Conservation (phyloP, 2,113 vertebrate species). For the Rostratula benghalensis region DNA sequence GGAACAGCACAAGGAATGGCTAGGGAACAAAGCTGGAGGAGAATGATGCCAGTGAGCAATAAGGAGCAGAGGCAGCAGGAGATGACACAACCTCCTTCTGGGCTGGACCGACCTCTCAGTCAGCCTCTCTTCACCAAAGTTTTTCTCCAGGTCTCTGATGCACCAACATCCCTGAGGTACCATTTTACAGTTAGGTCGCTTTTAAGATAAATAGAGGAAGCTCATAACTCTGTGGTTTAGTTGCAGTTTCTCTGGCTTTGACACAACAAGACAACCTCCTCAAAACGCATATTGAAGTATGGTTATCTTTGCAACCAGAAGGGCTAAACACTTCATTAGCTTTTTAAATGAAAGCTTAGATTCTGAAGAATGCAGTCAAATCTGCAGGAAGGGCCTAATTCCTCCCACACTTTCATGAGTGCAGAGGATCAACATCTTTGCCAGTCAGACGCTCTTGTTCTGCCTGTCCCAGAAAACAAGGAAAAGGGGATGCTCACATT, state of each 20-base stretch:
- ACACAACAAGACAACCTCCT: conserved; percentile 7
- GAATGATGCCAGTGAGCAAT: neutral
- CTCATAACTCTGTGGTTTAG: neutral
- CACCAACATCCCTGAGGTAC: neutral
- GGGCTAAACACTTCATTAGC: conserved; percentile 59
- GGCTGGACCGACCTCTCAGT: neutral
- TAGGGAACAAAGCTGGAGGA: neutral
- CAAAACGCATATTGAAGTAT: neutral
- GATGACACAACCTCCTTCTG: neutral
- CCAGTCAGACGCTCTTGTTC: neutral
- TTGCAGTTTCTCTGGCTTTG: conserved; percentile 6
- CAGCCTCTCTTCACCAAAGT: neutral
- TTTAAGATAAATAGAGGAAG: conserved; percentile 15
- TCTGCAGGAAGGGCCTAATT: conserved; percentile 52
- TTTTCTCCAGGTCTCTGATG: neutral
- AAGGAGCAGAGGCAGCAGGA: neutral
- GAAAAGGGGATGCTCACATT: neutral
- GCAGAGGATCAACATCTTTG: conserved; percentile 46
- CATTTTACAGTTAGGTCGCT: neutral
- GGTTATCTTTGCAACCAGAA: conserved; percentile 67
- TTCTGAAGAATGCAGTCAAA: neutral
- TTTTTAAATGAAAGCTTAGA: conserved; percentile 67
- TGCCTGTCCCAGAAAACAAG: conserved; percentile 25
- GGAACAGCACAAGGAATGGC: neutral
- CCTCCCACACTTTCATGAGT: conserved; percentile 42